Percentiles rank a stretch among this genome's conserved stretches.
phyloP scores from a whole-genome alignment of 2,797 vertebrate genomes.

The Malurus leucopterus region DNA sequence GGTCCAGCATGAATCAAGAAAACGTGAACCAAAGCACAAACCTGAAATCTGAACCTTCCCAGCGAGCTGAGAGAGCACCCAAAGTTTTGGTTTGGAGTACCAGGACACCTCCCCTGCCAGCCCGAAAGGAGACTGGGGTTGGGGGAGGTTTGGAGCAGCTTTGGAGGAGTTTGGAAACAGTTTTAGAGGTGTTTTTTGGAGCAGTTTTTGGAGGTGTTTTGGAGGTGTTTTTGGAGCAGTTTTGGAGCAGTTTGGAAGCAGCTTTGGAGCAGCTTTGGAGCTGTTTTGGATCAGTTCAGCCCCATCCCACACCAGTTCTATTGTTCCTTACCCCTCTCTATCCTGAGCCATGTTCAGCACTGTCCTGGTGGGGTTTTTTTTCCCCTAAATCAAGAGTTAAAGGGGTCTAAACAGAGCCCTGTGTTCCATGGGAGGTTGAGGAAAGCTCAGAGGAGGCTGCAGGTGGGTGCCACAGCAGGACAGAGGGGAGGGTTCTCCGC shows the following conservation, averaged over 20 bases:
- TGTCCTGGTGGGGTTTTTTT: background rate
- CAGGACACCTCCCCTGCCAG: background rate
- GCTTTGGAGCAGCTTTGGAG: background rate
- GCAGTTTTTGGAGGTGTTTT: background rate
- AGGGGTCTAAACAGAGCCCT: background rate
- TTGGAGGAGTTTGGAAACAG: background rate
- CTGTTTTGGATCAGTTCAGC: background rate
- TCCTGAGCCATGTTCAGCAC: background rate
- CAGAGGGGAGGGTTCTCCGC: background rate
- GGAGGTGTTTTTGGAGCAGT: too few species aligned
- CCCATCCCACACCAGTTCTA: rapidly evolving
- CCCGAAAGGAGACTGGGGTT: background rate
- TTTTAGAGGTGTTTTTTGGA: background rate
- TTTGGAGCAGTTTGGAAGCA: background rate
- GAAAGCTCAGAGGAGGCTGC: background rate
- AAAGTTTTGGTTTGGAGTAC: rapidly evolving
- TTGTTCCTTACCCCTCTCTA: background rate
- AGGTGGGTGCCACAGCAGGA: background rate
- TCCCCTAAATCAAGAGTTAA: background rate
- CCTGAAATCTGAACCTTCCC: background rate
- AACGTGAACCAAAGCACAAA: background rate
- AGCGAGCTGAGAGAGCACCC: background rate
- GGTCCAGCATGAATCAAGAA: background rate
- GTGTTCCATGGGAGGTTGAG: rapidly evolving
- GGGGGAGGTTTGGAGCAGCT: too few species aligned